phyloP scores from a whole-genome alignment of 2,888 invertebrate genomes.

The Phania funesta region DNA sequence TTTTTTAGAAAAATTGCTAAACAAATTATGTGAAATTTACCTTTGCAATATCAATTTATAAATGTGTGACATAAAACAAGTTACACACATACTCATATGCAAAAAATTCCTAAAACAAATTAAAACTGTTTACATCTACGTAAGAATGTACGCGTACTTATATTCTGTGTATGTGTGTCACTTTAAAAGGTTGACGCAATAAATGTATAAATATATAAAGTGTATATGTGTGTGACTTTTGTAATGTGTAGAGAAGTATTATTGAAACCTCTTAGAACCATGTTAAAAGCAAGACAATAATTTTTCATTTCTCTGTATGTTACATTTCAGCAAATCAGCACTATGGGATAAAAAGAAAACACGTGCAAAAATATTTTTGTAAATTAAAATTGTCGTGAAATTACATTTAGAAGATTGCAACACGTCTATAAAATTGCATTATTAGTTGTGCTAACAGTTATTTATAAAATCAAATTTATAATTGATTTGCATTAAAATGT shows the following conservation, averaged over 20 bases:
- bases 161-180: too few species aligned
- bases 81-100: background rate
- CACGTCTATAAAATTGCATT: too few species aligned
- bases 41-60: background rate
- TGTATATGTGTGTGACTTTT: background rate
- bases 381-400: too few species aligned
- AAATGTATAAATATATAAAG: background rate
- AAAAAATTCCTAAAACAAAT: too few species aligned
- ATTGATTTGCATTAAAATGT: too few species aligned
- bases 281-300: slow-evolving; percentile 36
- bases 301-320: background rate
- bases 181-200: too few species aligned
- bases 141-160: background rate
- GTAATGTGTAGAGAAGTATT: background rate
- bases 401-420: too few species aligned
- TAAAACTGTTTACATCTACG: too few species aligned
- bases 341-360: background rate
- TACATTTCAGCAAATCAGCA: background rate
- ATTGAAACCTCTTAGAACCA: slow-evolving; percentile 46
- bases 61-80: background rate
- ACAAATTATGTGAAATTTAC: slow-evolving; percentile 35
- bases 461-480: too few species aligned
- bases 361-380: too few species aligned
- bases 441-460: too few species aligned
- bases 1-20: slow-evolving; percentile 25